Evolutionary conservation across 1,140 invertebrate species (phyloP), one percentile per base, ranked within the genome.

Genomic region (Diorhabda elongata): DNA sequence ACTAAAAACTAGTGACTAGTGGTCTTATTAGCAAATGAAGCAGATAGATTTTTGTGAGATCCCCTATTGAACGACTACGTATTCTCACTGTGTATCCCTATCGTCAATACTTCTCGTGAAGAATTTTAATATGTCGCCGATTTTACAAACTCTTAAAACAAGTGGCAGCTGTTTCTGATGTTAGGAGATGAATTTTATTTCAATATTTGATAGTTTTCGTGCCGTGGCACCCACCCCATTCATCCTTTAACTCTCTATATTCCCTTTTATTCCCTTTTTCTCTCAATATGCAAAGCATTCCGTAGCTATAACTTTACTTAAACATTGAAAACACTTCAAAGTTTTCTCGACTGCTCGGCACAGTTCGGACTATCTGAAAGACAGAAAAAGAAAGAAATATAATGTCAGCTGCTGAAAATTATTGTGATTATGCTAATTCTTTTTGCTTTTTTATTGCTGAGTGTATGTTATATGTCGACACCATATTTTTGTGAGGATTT

Each of bases 161-260:
- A 78, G 78, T 77, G 78, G 74, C 78, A 79, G 79, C 77, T 80
- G 79, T 74, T 75, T 75, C 70, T 80, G 79, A 80, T 80, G 77
- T 80, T 72, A 61, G 67, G 77, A 80, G 79, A 80, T 80, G 79
- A 80, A 80, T 80, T 79, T 80, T 80, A 80, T 80, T 80, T 80
- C 79, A 79, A 80, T 80, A 80, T 80, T 80, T 80, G 79, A 80
- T 80, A 79, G 79, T 80, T 80, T 78, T 74, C 76, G 71, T 74
- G 74, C 76, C 68, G 71, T 67, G 65, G 58, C 69, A 71, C 76
- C 69, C 73, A 63, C 68, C 70, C 73, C 68, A 69, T 67, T 71
- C 63, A 71, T 68, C 70, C 68, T 66, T 52, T 8, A 64, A 69
- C 70, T 73, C 70, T 73, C 68, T 75, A 71, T 69, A 64, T 67